These are phyloP conservation scores for Melanotaenia pygmaea DNA, from an alignment of 2,797 vertebrate species.

Conservation along the genomic window DNA sequence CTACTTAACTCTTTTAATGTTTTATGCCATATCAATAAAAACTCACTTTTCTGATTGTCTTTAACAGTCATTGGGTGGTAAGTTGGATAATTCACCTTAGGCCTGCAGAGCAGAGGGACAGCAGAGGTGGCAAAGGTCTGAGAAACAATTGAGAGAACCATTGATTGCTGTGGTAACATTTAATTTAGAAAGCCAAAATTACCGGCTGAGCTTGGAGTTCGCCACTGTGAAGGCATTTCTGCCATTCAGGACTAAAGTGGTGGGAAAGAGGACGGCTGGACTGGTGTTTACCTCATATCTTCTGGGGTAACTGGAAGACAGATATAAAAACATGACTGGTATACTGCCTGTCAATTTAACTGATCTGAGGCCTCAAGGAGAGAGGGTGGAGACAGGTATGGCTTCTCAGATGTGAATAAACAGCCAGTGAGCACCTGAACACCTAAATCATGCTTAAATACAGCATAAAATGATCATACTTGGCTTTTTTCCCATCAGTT, in stretches of 20 bases:
- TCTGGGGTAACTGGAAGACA: constrained; percentile 64
- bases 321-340: constrained; percentile 4
- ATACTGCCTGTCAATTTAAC: background rate
- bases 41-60: constrained; percentile 79
- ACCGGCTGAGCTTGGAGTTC: constrained; percentile 76
- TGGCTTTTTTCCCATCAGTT: too few species aligned
- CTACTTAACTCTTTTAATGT: background rate
- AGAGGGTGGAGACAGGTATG: background rate
- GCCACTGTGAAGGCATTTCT: constrained; percentile 66
- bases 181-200: constrained; percentile 30
- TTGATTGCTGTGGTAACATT: constrained; percentile 28
- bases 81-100: constrained; percentile 70
- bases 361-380: background rate
- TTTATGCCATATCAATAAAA: background rate
- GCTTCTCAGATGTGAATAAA: constrained; percentile 13
- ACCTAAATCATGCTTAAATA: too few species aligned
- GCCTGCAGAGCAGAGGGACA: constrained; percentile 57
- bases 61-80: constrained; percentile 58
- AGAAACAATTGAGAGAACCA: constrained; percentile 24
- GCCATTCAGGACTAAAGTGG: constrained; percentile 66
- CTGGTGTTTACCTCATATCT: constrained; percentile 59
- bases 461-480: too few species aligned
- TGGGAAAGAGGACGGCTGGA: constrained; percentile 67
- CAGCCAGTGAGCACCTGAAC: too few species aligned
- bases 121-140: constrained; percentile 13